Percentiles rank a stretch among this genome's conserved stretches.
Evolutionary conservation across 2,797 vertebrate species (phyloP).

Genomic region (Pantherophis alleghaniensis): DNA sequence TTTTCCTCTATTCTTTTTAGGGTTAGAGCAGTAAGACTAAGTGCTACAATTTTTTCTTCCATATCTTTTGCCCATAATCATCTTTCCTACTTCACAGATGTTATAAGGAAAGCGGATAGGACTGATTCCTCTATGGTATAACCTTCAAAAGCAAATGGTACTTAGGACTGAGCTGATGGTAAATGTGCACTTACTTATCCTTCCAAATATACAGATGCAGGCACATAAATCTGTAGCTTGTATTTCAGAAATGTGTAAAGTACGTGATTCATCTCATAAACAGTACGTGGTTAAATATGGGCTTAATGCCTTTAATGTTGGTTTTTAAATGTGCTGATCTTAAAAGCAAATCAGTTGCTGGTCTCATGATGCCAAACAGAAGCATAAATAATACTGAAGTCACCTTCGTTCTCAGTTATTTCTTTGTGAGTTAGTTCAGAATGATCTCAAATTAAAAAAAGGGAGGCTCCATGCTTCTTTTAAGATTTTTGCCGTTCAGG

Average conservation of each 20-base stretch:
- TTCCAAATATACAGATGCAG: slow-evolving; percentile 17
- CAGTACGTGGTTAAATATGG: slow-evolving; percentile 58
- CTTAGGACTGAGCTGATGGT: slow-evolving; percentile 20
- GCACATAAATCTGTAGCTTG: slow-evolving; percentile 58
- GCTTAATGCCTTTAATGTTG: slow-evolving; percentile 55
- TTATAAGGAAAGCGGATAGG: not conserved
- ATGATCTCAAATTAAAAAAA: slow-evolving; percentile 58
- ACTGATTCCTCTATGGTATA: not conserved
- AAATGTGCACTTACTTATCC: slow-evolving; percentile 24
- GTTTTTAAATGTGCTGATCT: slow-evolving; percentile 62
- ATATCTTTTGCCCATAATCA: not conserved
- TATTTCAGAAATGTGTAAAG: slow-evolving; percentile 58
- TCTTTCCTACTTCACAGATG: not conserved
- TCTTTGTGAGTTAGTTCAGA: slow-evolving; percentile 65
- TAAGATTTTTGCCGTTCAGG: slow-evolving; percentile 57
- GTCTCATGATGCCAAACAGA: slow-evolving; percentile 61
- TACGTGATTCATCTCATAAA: slow-evolving; percentile 55
- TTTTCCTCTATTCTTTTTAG: not conserved
- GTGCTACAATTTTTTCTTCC: not conserved
- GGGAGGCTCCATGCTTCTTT: slow-evolving; percentile 58
- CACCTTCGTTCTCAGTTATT: slow-evolving; percentile 63
- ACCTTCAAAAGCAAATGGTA: slow-evolving; percentile 16
- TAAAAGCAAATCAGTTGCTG: slow-evolving; percentile 67
- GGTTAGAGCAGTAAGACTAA: not conserved
- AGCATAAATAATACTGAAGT: slow-evolving; percentile 67